Conservation (phyloP, 2,113 vertebrate genomes). For the Tapirus terrestris region DNA sequence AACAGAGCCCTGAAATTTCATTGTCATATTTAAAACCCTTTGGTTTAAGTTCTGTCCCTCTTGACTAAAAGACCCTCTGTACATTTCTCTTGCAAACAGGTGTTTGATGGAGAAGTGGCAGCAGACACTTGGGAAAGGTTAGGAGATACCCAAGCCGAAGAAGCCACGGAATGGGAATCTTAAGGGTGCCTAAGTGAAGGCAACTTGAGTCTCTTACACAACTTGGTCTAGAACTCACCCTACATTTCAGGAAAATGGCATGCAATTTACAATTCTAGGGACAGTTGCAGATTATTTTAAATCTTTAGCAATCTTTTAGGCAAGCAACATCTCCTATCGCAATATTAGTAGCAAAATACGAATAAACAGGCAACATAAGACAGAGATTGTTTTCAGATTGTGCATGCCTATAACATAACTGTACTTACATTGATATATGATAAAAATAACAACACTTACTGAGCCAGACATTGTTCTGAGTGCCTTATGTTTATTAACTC, state of each 20-base stretch:
- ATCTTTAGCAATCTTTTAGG: background rate
- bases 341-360: background rate
- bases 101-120: background rate
- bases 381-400: background rate
- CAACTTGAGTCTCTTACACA: background rate
- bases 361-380: background rate
- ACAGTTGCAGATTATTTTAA: background rate
- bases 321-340: background rate
- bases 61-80: background rate
- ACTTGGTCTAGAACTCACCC: background rate
- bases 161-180: background rate
- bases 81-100: background rate
- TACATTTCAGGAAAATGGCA: background rate
- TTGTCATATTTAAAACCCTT: background rate
- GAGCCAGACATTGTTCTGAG: background rate
- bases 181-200: background rate
- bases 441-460: background rate
- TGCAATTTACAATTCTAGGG: background rate
- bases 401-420: background rate
- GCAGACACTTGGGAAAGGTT: background rate
- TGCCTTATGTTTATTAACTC: background rate
- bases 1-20: slow-evolving; percentile 9
- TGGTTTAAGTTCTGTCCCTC: background rate
- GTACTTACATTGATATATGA: background rate
- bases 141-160: background rate